These are phyloP conservation scores for Eupithecia abbreviata DNA, from an alignment of 2,888 invertebrate genomes.

Conservation along the genomic window DNA sequence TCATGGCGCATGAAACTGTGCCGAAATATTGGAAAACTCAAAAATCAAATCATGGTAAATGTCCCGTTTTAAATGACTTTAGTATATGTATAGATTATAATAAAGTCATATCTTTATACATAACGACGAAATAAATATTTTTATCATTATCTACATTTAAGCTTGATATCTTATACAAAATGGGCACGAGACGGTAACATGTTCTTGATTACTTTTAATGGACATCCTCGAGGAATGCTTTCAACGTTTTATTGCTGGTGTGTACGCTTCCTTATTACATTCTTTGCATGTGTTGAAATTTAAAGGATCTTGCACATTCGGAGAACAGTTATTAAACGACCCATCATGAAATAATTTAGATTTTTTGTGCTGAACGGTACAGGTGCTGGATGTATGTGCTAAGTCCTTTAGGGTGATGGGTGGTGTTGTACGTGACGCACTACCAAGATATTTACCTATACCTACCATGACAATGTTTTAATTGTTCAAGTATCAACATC, in stretches of 20 bases:
- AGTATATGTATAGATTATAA: too few relatives aligned
- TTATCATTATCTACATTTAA: too few relatives aligned
- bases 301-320: neutral
- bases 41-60: too few relatives aligned
- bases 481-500: conserved; percentile 4
- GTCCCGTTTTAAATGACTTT: too few relatives aligned
- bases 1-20: too few relatives aligned
- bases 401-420: neutral
- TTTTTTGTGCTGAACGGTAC: too few relatives aligned
- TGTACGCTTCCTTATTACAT: neutral
- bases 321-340: neutral
- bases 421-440: too few relatives aligned
- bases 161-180: neutral
- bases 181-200: conserved; percentile 1
- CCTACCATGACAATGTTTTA: neutral
- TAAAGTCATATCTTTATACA: too few relatives aligned
- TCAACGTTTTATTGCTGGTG: conserved; percentile 4
- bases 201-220: conserved; percentile 34
- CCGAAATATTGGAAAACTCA: too few relatives aligned
- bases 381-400: too few relatives aligned
- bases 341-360: neutral
- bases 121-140: too few relatives aligned
- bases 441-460: neutral
- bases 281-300: neutral
- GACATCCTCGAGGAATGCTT: conserved; percentile 29